Conservation (phyloP, 2,797 vertebrate genomes). For the Benthosema pterotum region DNA sequence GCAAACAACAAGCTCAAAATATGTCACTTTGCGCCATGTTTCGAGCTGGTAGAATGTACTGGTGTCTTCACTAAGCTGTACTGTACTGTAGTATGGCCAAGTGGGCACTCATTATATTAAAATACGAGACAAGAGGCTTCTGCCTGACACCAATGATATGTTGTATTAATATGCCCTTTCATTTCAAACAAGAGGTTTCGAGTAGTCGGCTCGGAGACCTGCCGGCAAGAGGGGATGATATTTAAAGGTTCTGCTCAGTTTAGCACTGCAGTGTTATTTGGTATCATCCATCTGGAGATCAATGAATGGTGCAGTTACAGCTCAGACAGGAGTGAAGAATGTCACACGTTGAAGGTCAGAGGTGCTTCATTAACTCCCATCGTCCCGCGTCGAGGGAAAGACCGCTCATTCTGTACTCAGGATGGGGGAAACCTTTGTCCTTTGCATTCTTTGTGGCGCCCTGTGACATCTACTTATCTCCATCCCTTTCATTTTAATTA, state of each 20-base stretch:
- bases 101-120: no score
- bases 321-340: slow-evolving; percentile 58
- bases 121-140: no score
- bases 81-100: no score
- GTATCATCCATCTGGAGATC: slow-evolving; percentile 57
- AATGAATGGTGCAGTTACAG: slow-evolving; percentile 56
- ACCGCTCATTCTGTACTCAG: slow-evolving; percentile 33
- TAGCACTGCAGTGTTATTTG: slow-evolving; percentile 51
- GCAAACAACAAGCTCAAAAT: no score
- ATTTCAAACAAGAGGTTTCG: slow-evolving; percentile 50
- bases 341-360: slow-evolving; percentile 40
- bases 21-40: no score
- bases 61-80: no score
- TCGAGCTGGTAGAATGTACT: no score
- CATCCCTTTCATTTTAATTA: slow-evolving; percentile 67
- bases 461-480: slow-evolving; percentile 64
- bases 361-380: slow-evolving; percentile 55
- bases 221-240: slow-evolving; percentile 41
- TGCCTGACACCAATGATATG: neutral
- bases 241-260: slow-evolving; percentile 59
- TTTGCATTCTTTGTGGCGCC: slow-evolving; percentile 46
- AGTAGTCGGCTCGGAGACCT: slow-evolving; percentile 28
- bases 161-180: slow-evolving; percentile 49
- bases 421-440: slow-evolving; percentile 31
- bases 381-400: slow-evolving; percentile 40